phyloP scores from a whole-genome alignment of 2,797 vertebrate species.

The Microctenopoma lineatum region DNA sequence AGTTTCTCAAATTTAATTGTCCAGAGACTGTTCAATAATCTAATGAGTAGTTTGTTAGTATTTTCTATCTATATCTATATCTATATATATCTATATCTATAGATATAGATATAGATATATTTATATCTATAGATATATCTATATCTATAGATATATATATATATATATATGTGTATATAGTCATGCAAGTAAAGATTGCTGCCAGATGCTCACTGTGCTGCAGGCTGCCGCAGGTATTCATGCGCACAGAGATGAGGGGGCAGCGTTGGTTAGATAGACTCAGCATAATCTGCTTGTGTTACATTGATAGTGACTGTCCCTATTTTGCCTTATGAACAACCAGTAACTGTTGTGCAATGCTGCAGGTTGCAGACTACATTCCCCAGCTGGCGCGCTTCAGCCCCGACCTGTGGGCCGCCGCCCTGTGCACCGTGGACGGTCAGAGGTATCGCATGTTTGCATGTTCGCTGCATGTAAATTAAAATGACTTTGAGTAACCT shows the following conservation, averaged over 20 bases:
- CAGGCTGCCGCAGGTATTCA: neutral
- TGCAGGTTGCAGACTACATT: constrained; percentile 97
- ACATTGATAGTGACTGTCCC: neutral
- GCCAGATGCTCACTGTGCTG: neutral
- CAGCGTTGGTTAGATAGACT: neutral
- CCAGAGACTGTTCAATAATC: too few species aligned
- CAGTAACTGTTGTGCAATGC: neutral
- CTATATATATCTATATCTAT: too few species aligned
- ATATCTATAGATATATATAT: too few species aligned
- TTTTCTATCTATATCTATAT: too few species aligned
- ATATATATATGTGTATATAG: too few species aligned
- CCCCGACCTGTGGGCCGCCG: constrained; percentile 95
- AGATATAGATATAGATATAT: too few species aligned
- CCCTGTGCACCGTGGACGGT: constrained; percentile 97
- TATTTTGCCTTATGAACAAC: neutral
- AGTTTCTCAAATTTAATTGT: neutral
- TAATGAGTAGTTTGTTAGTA: too few species aligned
- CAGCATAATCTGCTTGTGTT: neutral
- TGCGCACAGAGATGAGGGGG: neutral
- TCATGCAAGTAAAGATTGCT: neutral
- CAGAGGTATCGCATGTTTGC: constrained; percentile 85
- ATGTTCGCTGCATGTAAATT: neutral
- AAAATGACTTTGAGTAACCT: neutral
- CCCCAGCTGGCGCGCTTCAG: constrained; percentile 98
- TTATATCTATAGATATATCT: too few species aligned